Base-by-base conservation (phyloP, 2,113 vertebrate genomes). In the Pheucticus melanocephalus region DNA sequence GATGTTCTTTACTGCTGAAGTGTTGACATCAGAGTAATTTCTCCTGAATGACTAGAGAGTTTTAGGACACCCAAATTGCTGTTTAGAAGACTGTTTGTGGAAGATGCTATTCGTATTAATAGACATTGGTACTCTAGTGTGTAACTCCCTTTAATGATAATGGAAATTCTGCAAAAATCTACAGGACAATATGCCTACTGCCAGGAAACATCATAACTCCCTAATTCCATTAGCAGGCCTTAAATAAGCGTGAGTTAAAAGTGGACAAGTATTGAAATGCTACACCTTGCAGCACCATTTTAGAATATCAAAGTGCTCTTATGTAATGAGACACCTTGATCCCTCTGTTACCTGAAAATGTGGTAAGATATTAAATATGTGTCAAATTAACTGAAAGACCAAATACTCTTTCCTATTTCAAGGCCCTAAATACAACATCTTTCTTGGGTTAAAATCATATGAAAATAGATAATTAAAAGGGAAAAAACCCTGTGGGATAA, bases 21-120 rank as follows among this genome's bases (percentile, higher is more conserved):
- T 53, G 28, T 89, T 96, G 88, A 76, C 63, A 93, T 75, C 53
- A 63, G 31, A 91, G 37, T 77, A 1, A 75, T 92, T 96, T 90
- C 57, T 86, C 66, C 86, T 89, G 65, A 91, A 87, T 57, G 47
- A 91, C 86, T 92, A 35, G 57, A 95, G 92, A 88, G 60, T 12
- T 86, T 96, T 86, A 96, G 92, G 84, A 94, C 70, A 86, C 44
- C n/a, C 69, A 89, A 90, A 90, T 3, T 83, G 54, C 81, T 84
- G 60, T 91, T 96, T 82, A 94, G 88, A 86, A 93, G 56, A 84
- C 64, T 66, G 66, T 88, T 80, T 96, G 65, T 82, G 33, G 82
- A 92, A 89, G 82, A 60, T 5, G 11, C 45, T 95, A 47, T 86
- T 94, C 0, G 0, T 95, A 92, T 90, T 88, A 82, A 94, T 75